Base-by-base conservation (phyloP, 2,888 invertebrate species). In the Orchesellides sinensis region DNA sequence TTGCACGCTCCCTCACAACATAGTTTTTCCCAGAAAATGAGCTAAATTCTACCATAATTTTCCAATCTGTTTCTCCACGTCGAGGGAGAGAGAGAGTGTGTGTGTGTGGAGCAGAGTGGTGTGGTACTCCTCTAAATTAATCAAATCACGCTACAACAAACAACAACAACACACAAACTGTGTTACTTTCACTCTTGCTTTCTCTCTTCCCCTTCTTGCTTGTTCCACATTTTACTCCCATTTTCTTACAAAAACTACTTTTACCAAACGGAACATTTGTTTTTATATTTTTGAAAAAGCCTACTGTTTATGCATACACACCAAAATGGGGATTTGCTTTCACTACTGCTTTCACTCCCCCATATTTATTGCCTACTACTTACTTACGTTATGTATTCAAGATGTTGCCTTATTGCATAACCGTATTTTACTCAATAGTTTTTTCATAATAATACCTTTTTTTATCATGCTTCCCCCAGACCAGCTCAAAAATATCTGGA, bases 401-500 rank as follows among this genome's bases (percentile, higher is more conserved):
- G n/a, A n/a, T n/a, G n/a, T n/a, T n/a, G n/a, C n/a, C n/a, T n/a
- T n/a, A n/a, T n/a, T n/a, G n/a, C n/a, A n/a, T n/a, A n/a, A n/a
- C n/a, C n/a, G n/a, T n/a, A n/a, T n/a, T n/a, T n/a, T n/a, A n/a
- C n/a, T n/a, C n/a, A n/a, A n/a, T n/a, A n/a, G n/a, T n/a, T n/a
- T n/a, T n/a, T n/a, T n/a, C n/a, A n/a, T n/a, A n/a, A n/a, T n/a
- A n/a, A n/a, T n/a, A n/a, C n/a, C n/a, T n/a, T n/a, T n/a, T n/a
- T n/a, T n/a, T n/a, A n/a, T n/a, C n/a, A n/a, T n/a, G n/a, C n/a
- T n/a, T n/a, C 35, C 49, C 10, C 49, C 49, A 88, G 88, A 87
- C 65, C 88, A 87, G 84, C 82, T 88, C 73, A 86, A 87, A 27
- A 79, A 87, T 56, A 87, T 88, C 61, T 88, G 88, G 88, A 86